phyloP scores from a whole-genome alignment of 1,140 invertebrate genomes.

The Mya arenaria region DNA sequence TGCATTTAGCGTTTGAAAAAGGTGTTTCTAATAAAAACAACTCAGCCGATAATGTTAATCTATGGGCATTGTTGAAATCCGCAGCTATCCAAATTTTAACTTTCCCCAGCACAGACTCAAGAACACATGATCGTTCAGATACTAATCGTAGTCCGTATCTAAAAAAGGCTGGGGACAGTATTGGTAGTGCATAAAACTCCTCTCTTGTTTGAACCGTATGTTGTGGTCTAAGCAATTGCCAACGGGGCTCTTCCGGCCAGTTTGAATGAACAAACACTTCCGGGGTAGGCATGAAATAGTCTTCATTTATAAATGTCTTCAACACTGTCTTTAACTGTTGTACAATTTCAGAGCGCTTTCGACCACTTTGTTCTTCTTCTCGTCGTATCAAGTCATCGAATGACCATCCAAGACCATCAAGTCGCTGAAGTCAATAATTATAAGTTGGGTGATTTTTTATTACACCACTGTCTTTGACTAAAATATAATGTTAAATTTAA shows the following conservation, averaged over 20 bases:
- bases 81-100: conserved; percentile 19
- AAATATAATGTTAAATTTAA: too few relatives aligned
- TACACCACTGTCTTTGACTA: too few relatives aligned
- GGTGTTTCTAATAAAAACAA: conserved; percentile 17
- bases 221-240: conserved; percentile 21
- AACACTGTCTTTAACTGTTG: conserved; percentile 13
- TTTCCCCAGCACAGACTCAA: conserved; percentile 16
- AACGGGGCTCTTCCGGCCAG: conserved; percentile 21
- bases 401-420: background rate
- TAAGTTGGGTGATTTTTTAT: too few relatives aligned
- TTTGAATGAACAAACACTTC: conserved; percentile 40
- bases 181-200: conserved; percentile 25
- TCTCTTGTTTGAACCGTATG: conserved; percentile 6
- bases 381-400: conserved; percentile 16
- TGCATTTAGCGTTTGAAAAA: background rate
- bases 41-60: conserved; percentile 16
- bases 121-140: conserved; percentile 10
- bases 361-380: conserved; percentile 1
- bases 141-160: conserved; percentile 19
- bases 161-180: conserved; percentile 45
- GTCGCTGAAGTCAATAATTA: too few relatives aligned
- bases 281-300: conserved; percentile 49
- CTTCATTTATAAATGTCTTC: conserved; percentile 42
- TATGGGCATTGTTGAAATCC: conserved; percentile 32
- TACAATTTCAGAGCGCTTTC: background rate